A percentile compares a stretch with the other conserved stretches of the same genome.
Evolutionary conservation across 2,797 vertebrate genomes (phyloP).

Genomic region (Arvicola amphibius): DNA sequence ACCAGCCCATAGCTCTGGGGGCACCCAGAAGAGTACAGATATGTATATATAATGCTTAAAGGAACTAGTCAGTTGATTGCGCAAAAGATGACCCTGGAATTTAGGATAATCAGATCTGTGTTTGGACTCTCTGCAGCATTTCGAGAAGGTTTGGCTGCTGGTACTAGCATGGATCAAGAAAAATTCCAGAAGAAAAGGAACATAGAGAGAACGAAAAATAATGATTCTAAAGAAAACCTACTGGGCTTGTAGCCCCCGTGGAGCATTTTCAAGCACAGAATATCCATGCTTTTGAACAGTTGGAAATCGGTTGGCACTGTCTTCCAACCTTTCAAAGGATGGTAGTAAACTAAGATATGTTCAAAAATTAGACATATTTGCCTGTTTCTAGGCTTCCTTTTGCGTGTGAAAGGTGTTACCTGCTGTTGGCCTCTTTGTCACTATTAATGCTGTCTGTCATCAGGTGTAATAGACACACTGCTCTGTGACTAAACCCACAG

Average conservation of each 20-base stretch:
- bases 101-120: constrained; percentile 18
- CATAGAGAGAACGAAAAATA: not conserved
- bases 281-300: not conserved
- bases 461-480: not conserved
- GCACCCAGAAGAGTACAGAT: not conserved
- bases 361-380: not conserved
- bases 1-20: not conserved
- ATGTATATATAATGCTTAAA: not conserved
- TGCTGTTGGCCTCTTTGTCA: not conserved
- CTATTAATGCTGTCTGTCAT: not conserved
- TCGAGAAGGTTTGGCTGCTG: not conserved
- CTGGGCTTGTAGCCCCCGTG: not conserved
- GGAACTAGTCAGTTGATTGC: not conserved
- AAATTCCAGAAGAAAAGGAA: not conserved
- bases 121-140: not conserved
- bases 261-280: not conserved
- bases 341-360: not conserved
- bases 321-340: not conserved
- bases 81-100: not conserved
- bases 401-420: not conserved
- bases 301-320: not conserved
- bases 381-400: constrained; percentile 31
- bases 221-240: not conserved
- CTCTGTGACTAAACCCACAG: not conserved
- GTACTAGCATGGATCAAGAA: not conserved